phyloP scores from a whole-genome alignment of 2,113 vertebrate genomes.

The Psettodes erumei region DNA sequence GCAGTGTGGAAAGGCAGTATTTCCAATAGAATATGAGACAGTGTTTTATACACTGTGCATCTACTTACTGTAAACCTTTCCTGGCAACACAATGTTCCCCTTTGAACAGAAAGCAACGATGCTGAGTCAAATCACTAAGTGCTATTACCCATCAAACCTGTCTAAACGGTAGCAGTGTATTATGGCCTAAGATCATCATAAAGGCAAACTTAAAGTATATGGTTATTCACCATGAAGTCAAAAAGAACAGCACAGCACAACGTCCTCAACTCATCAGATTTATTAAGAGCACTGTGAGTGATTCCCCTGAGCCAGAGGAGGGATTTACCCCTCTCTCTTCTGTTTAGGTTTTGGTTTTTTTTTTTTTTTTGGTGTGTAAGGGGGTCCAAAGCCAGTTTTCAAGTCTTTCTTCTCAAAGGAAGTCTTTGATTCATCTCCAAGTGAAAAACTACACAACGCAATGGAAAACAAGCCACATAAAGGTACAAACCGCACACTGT shows the following conservation, averaged over 20 bases:
- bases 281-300: conserved; percentile 53
- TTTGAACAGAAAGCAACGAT: conserved; percentile 48
- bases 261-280: conserved; percentile 45
- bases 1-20: not conserved
- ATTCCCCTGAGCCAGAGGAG: conserved; percentile 53
- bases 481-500: conserved; percentile 43
- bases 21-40: not conserved
- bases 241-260: conserved; percentile 69
- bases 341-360: conserved; percentile 18
- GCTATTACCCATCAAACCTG: conserved; percentile 56
- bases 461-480: conserved; percentile 37
- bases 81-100: conserved; percentile 32
- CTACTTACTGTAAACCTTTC: conserved; percentile 43
- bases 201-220: conserved; percentile 38
- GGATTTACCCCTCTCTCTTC: conserved; percentile 48
- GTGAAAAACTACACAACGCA: conserved; percentile 59
- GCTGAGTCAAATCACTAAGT: conserved; percentile 76
- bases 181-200: conserved; percentile 32
- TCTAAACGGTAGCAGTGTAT: conserved; percentile 44
- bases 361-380: conserved; percentile 26
- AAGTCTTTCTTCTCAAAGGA: conserved; percentile 62
- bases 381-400: conserved; percentile 38
- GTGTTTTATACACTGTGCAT: conserved; percentile 5
- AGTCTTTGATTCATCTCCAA: conserved; percentile 54
- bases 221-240: conserved; percentile 48